Base-by-base conservation (phyloP, 1,140 invertebrate species). In the Armadillidium nasatum region DNA sequence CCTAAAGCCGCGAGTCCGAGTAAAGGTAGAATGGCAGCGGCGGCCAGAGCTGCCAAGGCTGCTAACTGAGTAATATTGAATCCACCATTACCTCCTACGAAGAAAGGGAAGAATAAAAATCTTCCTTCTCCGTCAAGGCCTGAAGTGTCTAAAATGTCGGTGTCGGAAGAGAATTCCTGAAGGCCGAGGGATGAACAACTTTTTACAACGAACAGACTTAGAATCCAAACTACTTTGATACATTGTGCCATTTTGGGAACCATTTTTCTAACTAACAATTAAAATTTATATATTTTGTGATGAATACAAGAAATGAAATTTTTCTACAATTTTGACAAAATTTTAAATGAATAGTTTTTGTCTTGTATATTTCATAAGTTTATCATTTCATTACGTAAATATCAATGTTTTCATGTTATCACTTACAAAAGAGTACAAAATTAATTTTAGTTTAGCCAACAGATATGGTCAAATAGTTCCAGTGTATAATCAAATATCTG, bases 21-120 rank as follows among this genome's bases (percentile, higher is more conserved):
- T 4, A 75, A 21, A 19, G 54, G 43, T 19, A 75, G 23, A 7
- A 75, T 11, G 19, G 45, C 73, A 11, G 73, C 66, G 0, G 73
- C 66, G 15, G 69, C n/a, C 9, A 75, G 23, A 9, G 73, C 66
- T 15, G 73, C 73, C 9, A 75, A 46, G 6, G 73, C 66, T 7
- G 73, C 73, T 33, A 75, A 44, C 19, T 66, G 66, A 44, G 73
- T 75, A 7, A 75, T 68, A 60, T 75, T 75, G n/a, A 75, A 68
- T 15, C 45, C 68, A 0, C 44, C 44, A n/a, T n/a, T n/a, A n/a
- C 73, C 73, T 44, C 73, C 73, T 0, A 67, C 45, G n/a, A 75
- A 21, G n/a, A 75, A 60, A 10, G 73, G 73, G 54, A 75, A 68
- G 60, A 73, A 73, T 33, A 60, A 19, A 19, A 75, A 44, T 44